Evolutionary conservation across 2,888 invertebrate genomes (phyloP).

Genomic region (Andrena fulva): DNA sequence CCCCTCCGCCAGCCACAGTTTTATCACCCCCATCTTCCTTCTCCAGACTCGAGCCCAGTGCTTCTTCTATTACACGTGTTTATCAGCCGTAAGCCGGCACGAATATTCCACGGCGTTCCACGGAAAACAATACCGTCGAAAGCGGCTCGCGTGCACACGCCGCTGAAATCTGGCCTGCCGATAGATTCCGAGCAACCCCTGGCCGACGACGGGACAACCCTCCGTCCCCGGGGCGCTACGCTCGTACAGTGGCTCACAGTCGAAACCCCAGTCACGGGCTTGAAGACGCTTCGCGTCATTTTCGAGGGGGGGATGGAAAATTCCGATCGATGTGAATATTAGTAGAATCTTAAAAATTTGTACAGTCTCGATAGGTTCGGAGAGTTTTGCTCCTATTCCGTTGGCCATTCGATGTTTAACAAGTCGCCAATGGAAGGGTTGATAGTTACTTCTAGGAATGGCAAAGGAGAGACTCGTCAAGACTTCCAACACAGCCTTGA

Average conservation of each 20-base stretch:
- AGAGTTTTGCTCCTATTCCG: too few relatives aligned
- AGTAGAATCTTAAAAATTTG: too few relatives aligned
- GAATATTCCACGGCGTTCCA: constrained; percentile 32
- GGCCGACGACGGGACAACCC: constrained; percentile 27
- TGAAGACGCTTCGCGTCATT: background rate
- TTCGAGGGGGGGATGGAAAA: background rate
- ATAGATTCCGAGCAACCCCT: constrained; percentile 54
- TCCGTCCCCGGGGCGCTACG: background rate
- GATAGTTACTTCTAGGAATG: too few relatives aligned
- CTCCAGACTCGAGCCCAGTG: background rate
- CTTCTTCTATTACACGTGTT: constrained; percentile 46
- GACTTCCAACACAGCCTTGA: too few relatives aligned
- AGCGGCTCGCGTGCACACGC: constrained; percentile 50
- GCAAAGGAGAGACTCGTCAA: too few relatives aligned
- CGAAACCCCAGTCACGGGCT: background rate
- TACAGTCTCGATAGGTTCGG: too few relatives aligned
- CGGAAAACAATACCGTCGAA: constrained; percentile 35
- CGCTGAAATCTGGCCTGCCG: constrained; percentile 51
- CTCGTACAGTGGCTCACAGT: constrained; percentile 4
- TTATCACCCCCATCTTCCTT: constrained; percentile 18
- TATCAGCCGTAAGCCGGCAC: constrained; percentile 43
- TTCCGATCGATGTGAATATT: too few relatives aligned
- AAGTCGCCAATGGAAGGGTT: too few relatives aligned
- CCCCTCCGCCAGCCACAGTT: background rate
- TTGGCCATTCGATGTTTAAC: too few relatives aligned